Base-by-base conservation (phyloP, 1,140 invertebrate species). In the Pogonus chalceus region DNA sequence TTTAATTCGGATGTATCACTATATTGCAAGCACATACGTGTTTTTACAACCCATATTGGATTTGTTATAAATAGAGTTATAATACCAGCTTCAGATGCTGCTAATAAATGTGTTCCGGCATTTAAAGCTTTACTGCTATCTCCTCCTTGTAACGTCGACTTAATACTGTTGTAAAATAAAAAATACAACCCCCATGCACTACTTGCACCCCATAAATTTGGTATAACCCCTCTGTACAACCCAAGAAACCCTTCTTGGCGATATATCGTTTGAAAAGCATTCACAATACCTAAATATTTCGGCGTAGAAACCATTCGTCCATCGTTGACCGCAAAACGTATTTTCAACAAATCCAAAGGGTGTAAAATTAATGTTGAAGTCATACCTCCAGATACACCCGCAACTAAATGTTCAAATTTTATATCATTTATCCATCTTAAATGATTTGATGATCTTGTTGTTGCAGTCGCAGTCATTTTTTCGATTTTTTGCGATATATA, bases 161-260 rank as follows among this genome's bases (percentile, higher is more conserved):
- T 98, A 56, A 96, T 86, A 35, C 82, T 81, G 72, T 95, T 96
- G 69, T 97, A 98, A 70, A 97, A 94, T 59, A 97, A 81, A 69
- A 99, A 99, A 72, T 99, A 99, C 47, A 96, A 82, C 10, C 96
- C 97, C 97, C 97, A 99, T 0, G 96, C 90, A 39, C 87, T 77
- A 0, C 93, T 93, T 7, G 96, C 93, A 52, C 96, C 96, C 79
- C 91, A 85, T n/a, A 96, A 81, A 73, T 98, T 98, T 1, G 96
- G 90, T 18, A 86, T 83, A 12, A 96, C 85, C 56, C 97, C 95
- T 72, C 90, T 82, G 71, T 99, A 99, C 14, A 99, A 76, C 7
- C 96, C 96, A 26, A 75, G 74, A 20, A 95, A 71, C 23, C 96
- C 94, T 75, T 96, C 92, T 57, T 84, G 81, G 63, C 79, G 81